A percentile compares a stretch with the other conserved stretches of the same genome.
These are phyloP conservation scores for Heterohyrax brucei DNA, from an alignment of 2,797 vertebrate genomes.

Conservation along the genomic window DNA sequence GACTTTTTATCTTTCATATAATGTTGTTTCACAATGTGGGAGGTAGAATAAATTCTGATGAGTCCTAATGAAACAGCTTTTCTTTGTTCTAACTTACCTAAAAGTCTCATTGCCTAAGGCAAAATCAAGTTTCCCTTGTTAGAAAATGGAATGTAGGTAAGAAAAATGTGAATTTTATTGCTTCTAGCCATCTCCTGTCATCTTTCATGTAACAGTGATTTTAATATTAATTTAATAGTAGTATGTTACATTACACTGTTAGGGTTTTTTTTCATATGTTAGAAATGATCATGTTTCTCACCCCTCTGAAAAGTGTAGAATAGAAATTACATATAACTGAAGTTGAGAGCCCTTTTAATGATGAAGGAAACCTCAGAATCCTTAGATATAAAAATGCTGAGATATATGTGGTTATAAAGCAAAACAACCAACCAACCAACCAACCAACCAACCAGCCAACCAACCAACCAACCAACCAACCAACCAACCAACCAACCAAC, in stretches of 20 bases:
- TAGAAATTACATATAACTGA: conserved; percentile 10
- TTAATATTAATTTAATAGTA: conserved; percentile 19
- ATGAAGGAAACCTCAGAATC: conserved; percentile 34
- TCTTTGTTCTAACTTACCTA: neutral
- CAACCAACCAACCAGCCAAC: too few relatives aligned
- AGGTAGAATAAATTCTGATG: neutral
- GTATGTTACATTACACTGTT: neutral
- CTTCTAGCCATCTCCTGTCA: conserved; percentile 81
- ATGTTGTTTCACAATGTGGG: neutral
- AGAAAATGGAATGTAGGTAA: conserved; percentile 69
- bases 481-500: too few relatives aligned
- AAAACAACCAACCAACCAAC: too few relatives aligned
- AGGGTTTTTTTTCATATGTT: neutral
- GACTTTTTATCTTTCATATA: neutral
- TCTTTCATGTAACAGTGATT: conserved; percentile 66
- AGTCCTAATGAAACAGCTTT: neutral
- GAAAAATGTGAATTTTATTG: conserved; percentile 76
- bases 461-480: too few relatives aligned
- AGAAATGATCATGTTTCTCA: neutral
- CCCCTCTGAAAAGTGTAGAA: neutral
- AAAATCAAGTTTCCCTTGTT: conserved; percentile 58
- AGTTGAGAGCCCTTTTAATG: neutral
- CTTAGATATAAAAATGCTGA: neutral
- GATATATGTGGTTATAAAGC: neutral
- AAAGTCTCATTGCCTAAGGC: conserved; percentile 25